phyloP scores from a whole-genome alignment of 30 jellyfish, hydroid and myxozoan genomes.

The Hydractinia symbiolongicarpus region DNA sequence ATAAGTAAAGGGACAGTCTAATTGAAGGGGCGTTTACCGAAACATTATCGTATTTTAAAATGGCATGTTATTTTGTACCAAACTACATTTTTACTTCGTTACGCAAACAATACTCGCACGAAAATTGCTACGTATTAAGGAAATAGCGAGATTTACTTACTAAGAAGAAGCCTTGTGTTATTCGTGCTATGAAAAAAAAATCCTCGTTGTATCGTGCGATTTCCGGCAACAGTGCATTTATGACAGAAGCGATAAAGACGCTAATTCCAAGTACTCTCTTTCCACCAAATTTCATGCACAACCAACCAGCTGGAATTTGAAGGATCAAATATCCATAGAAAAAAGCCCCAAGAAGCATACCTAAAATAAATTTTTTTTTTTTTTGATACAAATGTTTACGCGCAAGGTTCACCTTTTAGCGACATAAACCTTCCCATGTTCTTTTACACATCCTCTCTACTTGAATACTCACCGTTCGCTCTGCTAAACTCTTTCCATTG shows the following conservation, averaged over 20 bases:
- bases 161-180: conserved; percentile 72
- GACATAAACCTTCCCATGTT: no score
- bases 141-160: conserved; percentile 27
- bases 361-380: conserved; percentile 17
- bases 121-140: no score
- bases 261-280: conserved; percentile 70
- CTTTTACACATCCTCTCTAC: no score
- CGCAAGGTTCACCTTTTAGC: no score
- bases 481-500: no score
- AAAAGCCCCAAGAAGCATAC: conserved; percentile 82
- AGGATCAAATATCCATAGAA: conserved; percentile 79
- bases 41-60: no score
- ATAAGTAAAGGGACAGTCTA: no score
- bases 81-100: no score
- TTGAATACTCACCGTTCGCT: no score
- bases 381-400: not conserved
- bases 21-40: no score
- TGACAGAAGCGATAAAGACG: conserved; percentile 55
- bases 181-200: conserved; percentile 65
- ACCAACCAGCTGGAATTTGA: conserved; percentile 91
- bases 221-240: conserved; percentile 53
- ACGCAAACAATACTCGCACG: no score
- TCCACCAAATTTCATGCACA: conserved; percentile 78
- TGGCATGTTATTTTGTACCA: no score
- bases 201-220: conserved; percentile 62